These are phyloP conservation scores for Alexandromys fortis DNA, from an alignment of 2,113 vertebrate genomes.

Conservation along the genomic window DNA sequence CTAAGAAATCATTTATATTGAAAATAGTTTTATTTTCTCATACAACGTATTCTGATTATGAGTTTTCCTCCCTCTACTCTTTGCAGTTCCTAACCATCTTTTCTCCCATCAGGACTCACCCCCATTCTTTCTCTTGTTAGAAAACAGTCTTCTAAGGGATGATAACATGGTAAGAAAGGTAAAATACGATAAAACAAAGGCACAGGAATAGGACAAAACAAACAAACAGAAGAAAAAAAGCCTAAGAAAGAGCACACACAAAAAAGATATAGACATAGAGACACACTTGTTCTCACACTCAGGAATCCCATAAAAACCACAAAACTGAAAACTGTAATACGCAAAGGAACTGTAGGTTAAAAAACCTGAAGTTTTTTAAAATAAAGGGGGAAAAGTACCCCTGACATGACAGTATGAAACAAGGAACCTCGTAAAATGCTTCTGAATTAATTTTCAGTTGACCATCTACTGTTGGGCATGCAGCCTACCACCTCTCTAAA, in stretches of 20 bases:
- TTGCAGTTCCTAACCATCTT: neutral
- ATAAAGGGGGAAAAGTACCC: too few species aligned
- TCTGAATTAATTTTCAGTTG: too few species aligned
- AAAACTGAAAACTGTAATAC: neutral
- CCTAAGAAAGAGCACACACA: neutral
- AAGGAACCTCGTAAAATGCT: neutral
- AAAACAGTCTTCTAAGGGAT: neutral
- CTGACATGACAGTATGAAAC: neutral
- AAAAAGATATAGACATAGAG: neutral
- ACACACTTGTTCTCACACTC: neutral
- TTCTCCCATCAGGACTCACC: neutral
- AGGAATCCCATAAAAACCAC: neutral
- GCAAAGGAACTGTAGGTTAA: neutral
- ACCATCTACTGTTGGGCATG: neutral
- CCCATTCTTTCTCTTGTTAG: neutral
- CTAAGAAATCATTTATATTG: neutral
- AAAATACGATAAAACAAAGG: neutral
- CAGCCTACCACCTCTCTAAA: neutral
- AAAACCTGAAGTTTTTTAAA: neutral
- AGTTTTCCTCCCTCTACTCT: neutral
- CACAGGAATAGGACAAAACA: neutral
- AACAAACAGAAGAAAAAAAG: neutral
- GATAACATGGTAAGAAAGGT: neutral
- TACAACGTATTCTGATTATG: neutral
- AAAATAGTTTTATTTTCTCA: neutral